Conservation (phyloP, 1,140 invertebrate species). For the Procambarus clarkii region DNA sequence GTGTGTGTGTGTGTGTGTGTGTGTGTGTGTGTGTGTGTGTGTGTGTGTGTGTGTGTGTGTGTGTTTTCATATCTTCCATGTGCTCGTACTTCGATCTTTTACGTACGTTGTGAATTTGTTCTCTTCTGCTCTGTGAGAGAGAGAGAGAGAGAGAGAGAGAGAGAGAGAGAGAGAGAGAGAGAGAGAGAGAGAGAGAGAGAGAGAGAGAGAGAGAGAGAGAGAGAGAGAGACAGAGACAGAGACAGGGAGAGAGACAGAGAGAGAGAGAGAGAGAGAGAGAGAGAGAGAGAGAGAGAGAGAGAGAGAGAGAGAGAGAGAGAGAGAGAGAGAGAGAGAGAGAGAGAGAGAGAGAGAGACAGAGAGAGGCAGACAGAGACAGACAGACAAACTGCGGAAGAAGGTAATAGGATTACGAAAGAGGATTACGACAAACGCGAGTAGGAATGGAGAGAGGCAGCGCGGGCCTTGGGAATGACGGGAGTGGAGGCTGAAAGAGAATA, state of each 20-base stretch:
- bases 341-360: background rate
- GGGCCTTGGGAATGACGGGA: background rate
- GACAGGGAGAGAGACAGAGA: too few relatives aligned
- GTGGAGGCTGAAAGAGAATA: background rate
- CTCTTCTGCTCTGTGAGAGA: too few relatives aligned
- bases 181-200: background rate
- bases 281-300: conserved; percentile 9
- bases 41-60: too few relatives aligned
- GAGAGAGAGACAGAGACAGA: conserved; percentile 34
- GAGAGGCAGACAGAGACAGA: too few relatives aligned
- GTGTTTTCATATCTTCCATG: too few relatives aligned
- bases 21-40: too few relatives aligned
- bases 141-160: too few relatives aligned
- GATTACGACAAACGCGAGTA: background rate
- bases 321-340: background rate
- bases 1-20: too few relatives aligned
- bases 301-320: conserved; percentile 9
- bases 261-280: conserved; percentile 13
- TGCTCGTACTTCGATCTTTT: too few relatives aligned
- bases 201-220: conserved; percentile 39
- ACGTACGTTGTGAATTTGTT: too few relatives aligned
- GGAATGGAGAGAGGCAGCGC: background rate
- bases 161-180: too few relatives aligned
- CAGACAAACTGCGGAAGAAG: conserved; percentile 4
- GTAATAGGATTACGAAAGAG: conserved; percentile 3